Evolutionary conservation across 2,888 invertebrate species (phyloP).

Genomic region (Orchesella flavescens): DNA sequence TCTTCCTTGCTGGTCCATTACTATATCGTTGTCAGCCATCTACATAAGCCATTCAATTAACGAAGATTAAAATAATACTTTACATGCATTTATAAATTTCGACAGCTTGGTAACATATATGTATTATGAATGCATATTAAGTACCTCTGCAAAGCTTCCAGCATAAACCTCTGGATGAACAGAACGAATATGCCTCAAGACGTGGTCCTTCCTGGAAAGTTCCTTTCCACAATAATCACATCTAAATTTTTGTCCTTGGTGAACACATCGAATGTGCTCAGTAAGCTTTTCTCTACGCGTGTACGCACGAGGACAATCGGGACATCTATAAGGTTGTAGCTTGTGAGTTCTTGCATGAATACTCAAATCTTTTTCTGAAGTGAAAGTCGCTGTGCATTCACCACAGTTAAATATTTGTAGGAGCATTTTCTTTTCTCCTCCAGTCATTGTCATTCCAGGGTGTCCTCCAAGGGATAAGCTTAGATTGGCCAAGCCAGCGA

Average conservation of each 20-base stretch:
- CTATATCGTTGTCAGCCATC: constrained; percentile 15
- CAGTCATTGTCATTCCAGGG: background rate
- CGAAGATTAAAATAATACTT: background rate
- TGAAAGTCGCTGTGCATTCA: constrained; percentile 66
- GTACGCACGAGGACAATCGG: constrained; percentile 68
- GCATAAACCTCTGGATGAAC: constrained; percentile 70
- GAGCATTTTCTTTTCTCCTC: background rate
- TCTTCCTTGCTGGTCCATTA: constrained; percentile 54
- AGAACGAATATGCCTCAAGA: constrained; percentile 66
- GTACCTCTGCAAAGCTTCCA: constrained; percentile 63
- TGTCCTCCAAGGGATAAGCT: constrained; percentile 31
- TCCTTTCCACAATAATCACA: constrained; percentile 69
- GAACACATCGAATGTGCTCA: constrained; percentile 70
- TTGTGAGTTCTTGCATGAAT: constrained; percentile 66
- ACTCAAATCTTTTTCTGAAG: constrained; percentile 65
- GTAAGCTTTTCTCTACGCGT: constrained; percentile 69
- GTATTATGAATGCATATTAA: constrained; percentile 11
- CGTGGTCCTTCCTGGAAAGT: constrained; percentile 49
- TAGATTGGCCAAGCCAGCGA: constrained; percentile 33
- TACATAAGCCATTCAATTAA: background rate
- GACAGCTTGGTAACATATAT: background rate
- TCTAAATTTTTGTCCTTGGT: constrained; percentile 70
- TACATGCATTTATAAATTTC: too few relatives aligned
- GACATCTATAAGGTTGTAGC: constrained; percentile 68
- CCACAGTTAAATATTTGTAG: constrained; percentile 60